Percentiles rank a stretch among this genome's conserved stretches.
Conservation (phyloP, 2,113 vertebrate genomes). For the Chroicocephalus ridibundus region DNA sequence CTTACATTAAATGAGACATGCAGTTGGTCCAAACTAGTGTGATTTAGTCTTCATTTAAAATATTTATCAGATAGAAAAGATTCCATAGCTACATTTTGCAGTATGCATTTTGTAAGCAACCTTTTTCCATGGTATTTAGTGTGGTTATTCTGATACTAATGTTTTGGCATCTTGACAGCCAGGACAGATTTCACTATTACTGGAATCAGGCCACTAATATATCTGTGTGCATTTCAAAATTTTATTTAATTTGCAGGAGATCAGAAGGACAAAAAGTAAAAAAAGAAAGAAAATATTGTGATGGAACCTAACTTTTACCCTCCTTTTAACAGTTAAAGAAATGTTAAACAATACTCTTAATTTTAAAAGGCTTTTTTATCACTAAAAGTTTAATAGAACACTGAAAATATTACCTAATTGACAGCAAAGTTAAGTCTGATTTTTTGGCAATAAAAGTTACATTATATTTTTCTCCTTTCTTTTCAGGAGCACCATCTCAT, state of each 20-base stretch:
- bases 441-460: not conserved
- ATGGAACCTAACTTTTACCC: not conserved
- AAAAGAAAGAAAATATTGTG: not conserved
- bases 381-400: not conserved
- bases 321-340: not conserved
- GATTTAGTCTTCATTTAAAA: slow-evolving; percentile 11
- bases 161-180: not conserved
- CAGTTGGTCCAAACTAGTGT: not conserved
- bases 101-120: not conserved
- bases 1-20: slow-evolving; percentile 19
- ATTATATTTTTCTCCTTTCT: not conserved
- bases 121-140: not conserved
- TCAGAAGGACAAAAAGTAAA: not conserved
- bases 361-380: not conserved
- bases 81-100: not conserved
- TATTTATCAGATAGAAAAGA: slow-evolving; percentile 34
- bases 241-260: not conserved
- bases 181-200: not conserved
- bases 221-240: not conserved
- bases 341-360: not conserved
- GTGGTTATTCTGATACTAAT: not conserved
- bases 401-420: not conserved
- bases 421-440: not conserved
- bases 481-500: not conserved
- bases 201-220: not conserved